Evolutionary conservation across 2,888 invertebrate genomes (phyloP).

Genomic region (Halictus ligatus): DNA sequence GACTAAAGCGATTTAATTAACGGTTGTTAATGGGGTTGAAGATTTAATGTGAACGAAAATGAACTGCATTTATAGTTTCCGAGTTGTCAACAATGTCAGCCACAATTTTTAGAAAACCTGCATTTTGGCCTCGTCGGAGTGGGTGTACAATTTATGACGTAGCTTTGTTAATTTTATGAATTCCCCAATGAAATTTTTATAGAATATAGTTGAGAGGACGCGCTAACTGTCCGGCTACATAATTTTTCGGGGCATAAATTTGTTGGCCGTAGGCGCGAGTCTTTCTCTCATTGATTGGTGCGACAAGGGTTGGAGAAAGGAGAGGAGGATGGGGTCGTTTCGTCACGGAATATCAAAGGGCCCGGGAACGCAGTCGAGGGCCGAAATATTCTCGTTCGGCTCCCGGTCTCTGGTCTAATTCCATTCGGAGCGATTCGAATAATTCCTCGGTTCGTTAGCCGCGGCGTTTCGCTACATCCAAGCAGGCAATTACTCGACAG

Average conservation of each 20-base stretch:
- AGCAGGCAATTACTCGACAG: conserved; percentile 53
- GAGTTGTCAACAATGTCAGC: too few relatives aligned
- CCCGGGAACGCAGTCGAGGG: background rate
- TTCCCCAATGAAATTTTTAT: background rate
- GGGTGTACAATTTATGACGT: background rate
- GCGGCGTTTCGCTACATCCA: conserved; percentile 51
- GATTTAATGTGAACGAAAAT: too few relatives aligned
- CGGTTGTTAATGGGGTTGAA: background rate
- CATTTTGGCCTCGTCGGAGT: too few relatives aligned
- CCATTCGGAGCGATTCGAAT: conserved; percentile 45
- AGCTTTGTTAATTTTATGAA: background rate
- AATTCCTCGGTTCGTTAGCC: conserved; percentile 58
- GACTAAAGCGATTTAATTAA: background rate
- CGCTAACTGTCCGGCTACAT: background rate
- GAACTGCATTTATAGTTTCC: background rate
- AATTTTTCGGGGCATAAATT: background rate
- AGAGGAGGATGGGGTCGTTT: background rate
- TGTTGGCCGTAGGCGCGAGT: background rate
- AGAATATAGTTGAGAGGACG: background rate
- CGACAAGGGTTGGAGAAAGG: background rate
- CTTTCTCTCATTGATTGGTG: background rate
- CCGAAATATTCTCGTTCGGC: conserved; percentile 5
- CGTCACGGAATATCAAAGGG: background rate
- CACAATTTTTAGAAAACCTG: background rate
- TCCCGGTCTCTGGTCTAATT: conserved; percentile 11